Base-by-base conservation (phyloP, 2,888 invertebrate genomes). In the Drosophila quinaria region DNA sequence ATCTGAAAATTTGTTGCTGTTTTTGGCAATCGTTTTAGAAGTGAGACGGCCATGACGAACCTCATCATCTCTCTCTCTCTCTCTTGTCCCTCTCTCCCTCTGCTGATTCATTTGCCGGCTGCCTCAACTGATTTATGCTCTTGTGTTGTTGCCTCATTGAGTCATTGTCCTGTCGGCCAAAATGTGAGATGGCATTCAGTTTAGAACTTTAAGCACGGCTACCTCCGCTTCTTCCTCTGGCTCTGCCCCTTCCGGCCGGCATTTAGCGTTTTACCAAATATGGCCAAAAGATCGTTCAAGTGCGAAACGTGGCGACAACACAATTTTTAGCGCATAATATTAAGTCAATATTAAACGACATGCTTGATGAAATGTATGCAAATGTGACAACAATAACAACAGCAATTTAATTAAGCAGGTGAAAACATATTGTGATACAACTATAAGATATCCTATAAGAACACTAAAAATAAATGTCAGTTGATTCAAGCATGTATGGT, bases 11-110 rank as follows among this genome's bases (percentile, higher is more conserved):
- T 62, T 81, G 60, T 39, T 59, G 69, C 74, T 86, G 49, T 70
- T 88, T 88, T 87, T 87, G 83, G 83, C 83, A 73, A 77, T 64
- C 88, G 72, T 47, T 76, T 83, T 88, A 81, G 80, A 70, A 81
- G 80, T 76, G 82, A 74, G 25, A 25, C 65, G 62, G 70, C 79
- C 80, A 82, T 82, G 89, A 82, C 83, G 71, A 69, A 13, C 11
- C 42, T 47, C n/a, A 33, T 15, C 35, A 19, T 35, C 31, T 35
- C 2, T 35, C 8, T 15, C 62, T 25, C 11, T 41, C 22, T 29
- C 3, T 3, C 50, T 35, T n/a, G 2, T n/a, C 13, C n/a, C 51
- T 19, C 11, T 29, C 22, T 9, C 39, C 31, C 33, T 13, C 10
- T 13, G 69, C 49, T 74, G 64, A 69, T 46, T 72, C 71, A 70